These are phyloP conservation scores for Leucania comma DNA, from an alignment of 2,888 invertebrate species.

Conservation along the genomic window DNA sequence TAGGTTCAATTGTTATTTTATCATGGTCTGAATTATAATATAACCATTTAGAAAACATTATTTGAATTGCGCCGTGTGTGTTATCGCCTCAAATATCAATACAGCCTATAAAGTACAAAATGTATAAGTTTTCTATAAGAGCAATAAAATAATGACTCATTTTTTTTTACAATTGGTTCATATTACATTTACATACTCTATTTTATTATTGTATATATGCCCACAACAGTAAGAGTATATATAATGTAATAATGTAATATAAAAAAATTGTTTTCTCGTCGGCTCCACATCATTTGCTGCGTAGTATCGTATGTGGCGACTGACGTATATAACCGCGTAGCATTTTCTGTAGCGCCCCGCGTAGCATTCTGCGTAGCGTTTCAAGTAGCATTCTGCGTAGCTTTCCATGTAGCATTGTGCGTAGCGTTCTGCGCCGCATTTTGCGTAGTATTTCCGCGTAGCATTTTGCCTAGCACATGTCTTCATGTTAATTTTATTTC, in stretches of 20 bases:
- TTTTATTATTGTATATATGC: no score
- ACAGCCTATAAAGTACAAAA: background rate
- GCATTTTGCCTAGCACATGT: background rate
- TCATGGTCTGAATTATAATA: background rate
- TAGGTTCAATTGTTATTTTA: background rate
- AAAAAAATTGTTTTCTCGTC: no score
- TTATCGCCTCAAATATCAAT: background rate
- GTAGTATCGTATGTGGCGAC: no score
- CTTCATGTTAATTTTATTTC: no score
- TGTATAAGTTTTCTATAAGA: background rate
- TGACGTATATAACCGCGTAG: background rate
- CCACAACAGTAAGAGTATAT: no score
- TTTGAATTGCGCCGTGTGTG: background rate
- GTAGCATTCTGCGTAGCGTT: background rate
- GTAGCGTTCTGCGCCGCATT: background rate
- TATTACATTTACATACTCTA: no score
- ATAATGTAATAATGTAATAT: no score
- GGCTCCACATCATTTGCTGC: no score
- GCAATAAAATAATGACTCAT: background rate
- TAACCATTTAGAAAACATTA: background rate
- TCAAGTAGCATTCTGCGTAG: background rate
- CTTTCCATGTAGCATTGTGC: background rate
- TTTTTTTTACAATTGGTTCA: no score
- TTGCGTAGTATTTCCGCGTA: background rate
- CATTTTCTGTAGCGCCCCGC: background rate